A percentile compares a stretch with the other conserved stretches of the same genome.
These are phyloP conservation scores for Diplogasteroides magnus DNA, from an alignment of 1,140 invertebrate species.

Conservation along the genomic window DNA sequence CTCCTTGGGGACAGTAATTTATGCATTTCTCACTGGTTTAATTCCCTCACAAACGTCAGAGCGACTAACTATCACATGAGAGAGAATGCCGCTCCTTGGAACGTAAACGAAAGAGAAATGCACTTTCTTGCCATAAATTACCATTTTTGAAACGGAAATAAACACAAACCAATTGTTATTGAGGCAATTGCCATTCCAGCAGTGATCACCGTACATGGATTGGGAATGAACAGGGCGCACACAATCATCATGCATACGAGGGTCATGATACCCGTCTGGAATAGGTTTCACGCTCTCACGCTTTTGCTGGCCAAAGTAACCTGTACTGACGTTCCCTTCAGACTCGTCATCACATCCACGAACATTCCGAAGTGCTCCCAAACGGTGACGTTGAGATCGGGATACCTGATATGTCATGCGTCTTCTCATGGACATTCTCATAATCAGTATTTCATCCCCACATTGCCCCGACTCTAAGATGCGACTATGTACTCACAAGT, in stretches of 20 bases:
- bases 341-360: conserved; percentile 52
- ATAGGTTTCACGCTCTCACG: no score
- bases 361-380: conserved; percentile 53
- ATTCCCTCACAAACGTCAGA: not conserved
- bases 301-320: not conserved
- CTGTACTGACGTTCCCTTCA: conserved; percentile 43
- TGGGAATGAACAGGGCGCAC: conserved; percentile 58
- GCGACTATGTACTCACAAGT: no score
- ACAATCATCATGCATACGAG: conserved; percentile 57
- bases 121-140: no score
- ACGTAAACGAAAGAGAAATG: no score
- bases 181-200: conserved; percentile 56
- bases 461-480: no score
- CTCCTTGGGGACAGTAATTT: no score
- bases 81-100: no score
- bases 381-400: conserved; percentile 49
- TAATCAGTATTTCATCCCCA: no score
- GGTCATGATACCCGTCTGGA: conserved; percentile 56
- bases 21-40: no score
- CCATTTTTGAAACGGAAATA: no score
- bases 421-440: no score
- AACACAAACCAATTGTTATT: conserved; percentile 44
- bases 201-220: conserved; percentile 54
- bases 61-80: no score
- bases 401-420: conserved; percentile 13